phyloP scores from a whole-genome alignment of 2,888 invertebrate species.

The Zootermopsis nevadensis region DNA sequence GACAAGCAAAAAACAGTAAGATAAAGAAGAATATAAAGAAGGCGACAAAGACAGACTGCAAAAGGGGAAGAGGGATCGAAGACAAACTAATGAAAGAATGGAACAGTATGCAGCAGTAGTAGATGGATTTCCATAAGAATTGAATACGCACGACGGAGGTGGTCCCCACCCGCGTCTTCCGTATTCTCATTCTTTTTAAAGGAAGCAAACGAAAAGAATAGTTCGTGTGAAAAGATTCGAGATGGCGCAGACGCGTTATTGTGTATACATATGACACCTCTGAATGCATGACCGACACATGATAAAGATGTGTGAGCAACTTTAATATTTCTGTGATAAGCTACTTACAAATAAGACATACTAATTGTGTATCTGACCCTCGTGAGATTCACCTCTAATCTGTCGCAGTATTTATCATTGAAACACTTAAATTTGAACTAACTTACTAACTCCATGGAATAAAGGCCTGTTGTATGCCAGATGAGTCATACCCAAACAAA shows the following conservation, averaged over 20 bases:
- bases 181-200: conserved; percentile 22
- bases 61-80: conserved; percentile 25
- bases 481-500: no score
- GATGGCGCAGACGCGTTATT: conserved; percentile 34
- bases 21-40: conserved; percentile 21
- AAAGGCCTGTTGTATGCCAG: no score
- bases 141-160: conserved; percentile 32
- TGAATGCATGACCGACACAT: conserved; percentile 8
- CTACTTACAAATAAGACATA: no score
- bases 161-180: background rate
- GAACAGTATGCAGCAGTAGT: conserved; percentile 24
- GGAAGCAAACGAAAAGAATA: conserved; percentile 41
- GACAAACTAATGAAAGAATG: conserved; percentile 44
- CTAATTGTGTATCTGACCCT: no score
- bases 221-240: conserved; percentile 38
- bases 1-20: background rate
- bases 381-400: no score
- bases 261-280: background rate
- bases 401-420: no score
- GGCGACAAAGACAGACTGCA: conserved; percentile 12
- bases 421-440: no score
- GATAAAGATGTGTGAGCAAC: no score
- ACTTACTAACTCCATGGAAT: no score
- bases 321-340: no score
- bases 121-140: conserved; percentile 49